Conservation (phyloP, 2,888 invertebrate species). For the Lypha dubia region DNA sequence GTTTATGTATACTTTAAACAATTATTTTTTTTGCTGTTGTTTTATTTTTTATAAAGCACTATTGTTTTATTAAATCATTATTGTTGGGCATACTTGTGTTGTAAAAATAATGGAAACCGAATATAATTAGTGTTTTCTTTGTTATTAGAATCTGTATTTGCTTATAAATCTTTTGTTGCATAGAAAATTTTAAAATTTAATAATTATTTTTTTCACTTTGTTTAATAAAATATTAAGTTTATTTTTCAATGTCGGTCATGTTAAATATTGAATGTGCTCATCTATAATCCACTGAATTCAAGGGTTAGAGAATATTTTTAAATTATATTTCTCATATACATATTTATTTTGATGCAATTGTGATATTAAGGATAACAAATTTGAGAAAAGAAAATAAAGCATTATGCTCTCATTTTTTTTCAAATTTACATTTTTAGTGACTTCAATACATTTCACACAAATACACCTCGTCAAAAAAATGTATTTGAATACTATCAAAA, state of each 20-base stretch:
- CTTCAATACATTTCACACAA: no score
- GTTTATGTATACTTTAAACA: slow-evolving; percentile 3
- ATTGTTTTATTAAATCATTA: slow-evolving; percentile 25
- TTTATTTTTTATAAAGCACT: slow-evolving; percentile 8
- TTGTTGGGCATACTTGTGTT: slow-evolving; percentile 4
- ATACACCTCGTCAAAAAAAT: no score
- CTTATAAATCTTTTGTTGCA: not conserved
- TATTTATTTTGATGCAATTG: not conserved
- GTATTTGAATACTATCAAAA: no score
- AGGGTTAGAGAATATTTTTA: not conserved
- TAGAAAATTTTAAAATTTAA: not conserved
- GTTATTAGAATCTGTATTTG: not conserved
- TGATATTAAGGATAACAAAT: not conserved
- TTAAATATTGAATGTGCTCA: no score
- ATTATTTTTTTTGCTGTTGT: not conserved
- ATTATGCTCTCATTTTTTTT: no score
- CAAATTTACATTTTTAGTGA: no score
- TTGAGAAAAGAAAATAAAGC: not conserved
- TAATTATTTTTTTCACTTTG: not conserved
- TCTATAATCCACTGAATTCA: no score
- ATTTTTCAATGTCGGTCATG: no score
- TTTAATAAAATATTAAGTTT: not conserved
- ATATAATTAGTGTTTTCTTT: not conserved
- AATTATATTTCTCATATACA: not conserved
- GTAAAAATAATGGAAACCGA: not conserved